Evolutionary conservation across 2,113 vertebrate species (phyloP), one percentile per base, ranked within the genome.

Genomic region (Glareola pratincola): DNA sequence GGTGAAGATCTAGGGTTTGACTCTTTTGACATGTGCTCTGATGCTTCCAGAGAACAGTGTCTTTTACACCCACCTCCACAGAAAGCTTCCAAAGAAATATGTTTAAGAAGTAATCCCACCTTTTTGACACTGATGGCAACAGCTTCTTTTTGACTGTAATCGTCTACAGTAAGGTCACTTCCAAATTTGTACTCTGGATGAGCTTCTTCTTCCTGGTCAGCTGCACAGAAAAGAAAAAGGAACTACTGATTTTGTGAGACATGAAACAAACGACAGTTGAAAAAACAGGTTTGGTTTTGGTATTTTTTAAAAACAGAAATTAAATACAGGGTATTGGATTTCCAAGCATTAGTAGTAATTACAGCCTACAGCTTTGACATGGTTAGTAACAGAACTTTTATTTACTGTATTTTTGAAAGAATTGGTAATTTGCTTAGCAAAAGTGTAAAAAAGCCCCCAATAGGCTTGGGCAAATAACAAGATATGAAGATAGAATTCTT

Each of bases 161-260:
- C 99, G 85, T 99, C 99, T 13, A 98, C 98, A 86, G 98, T 98
- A 90, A 99, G 97, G 78, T 98, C 98, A 96, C 95, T 99, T 97
- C 98, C 98, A 92, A 98, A 98, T 94, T 99, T 99, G n/a, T 98
- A 98, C 79, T 99, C 99, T 0, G 99, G 99, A 88, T 99, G 99
- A 88, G 98, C 98, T 94, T 99, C 98, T 60, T 99, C 99, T 82
- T 99, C 99, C 59, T 98, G 98, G 37, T 99, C 99, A 88, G 98
- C 98, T 98, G 95, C 15, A 90, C 4, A 86, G 47, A 62, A 82
- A 37, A 90, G 23, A 54, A 94, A 95, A 91, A 57, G 21, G 13
- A 93, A 71, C 9, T 45, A 15, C 9, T 60, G 20, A 2, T 18
- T 81, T 78, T 37, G 10, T 64, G 37, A 84, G 48, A 48, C 29